phyloP scores from a whole-genome alignment of 2,888 invertebrate species.

The Escarpia spicata region DNA sequence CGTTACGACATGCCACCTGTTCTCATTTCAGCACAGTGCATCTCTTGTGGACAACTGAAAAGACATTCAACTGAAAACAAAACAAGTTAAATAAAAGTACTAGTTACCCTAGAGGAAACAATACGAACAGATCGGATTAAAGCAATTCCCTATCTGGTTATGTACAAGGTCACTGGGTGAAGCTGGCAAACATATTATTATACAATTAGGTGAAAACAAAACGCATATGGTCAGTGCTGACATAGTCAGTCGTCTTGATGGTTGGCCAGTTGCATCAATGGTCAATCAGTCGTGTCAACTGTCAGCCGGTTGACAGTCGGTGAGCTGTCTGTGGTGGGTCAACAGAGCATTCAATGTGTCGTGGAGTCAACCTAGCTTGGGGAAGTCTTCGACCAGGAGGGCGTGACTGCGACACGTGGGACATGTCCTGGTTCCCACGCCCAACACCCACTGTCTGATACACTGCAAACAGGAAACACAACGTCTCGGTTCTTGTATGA shows the following conservation, averaged over 20 bases:
- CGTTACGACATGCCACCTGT: not conserved
- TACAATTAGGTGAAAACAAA: not conserved
- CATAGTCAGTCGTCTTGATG: not conserved
- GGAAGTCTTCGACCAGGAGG: constrained; percentile 55
- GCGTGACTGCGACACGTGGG: constrained; percentile 54
- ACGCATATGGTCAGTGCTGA: not conserved
- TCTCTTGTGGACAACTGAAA: not conserved
- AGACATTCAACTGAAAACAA: not conserved
- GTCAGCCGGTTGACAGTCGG: too few species aligned
- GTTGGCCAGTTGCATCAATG: not conserved
- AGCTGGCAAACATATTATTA: not conserved
- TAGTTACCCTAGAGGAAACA: not conserved
- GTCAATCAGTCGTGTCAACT: too few species aligned
- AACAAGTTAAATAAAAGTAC: not conserved
- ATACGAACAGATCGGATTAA: not conserved
- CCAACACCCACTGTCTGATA: constrained; percentile 52
- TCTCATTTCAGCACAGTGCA: not conserved
- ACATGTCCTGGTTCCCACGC: constrained; percentile 52
- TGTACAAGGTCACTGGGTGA: not conserved
- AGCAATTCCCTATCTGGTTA: not conserved
- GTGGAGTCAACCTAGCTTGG: constrained; percentile 39
- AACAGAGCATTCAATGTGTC: not conserved
- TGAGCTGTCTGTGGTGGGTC: not conserved
- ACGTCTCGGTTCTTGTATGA: not conserved
- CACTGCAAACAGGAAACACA: constrained; percentile 48